These are phyloP conservation scores for Cantharis lateralis DNA, from an alignment of 2,888 invertebrate genomes.

Conservation along the genomic window DNA sequence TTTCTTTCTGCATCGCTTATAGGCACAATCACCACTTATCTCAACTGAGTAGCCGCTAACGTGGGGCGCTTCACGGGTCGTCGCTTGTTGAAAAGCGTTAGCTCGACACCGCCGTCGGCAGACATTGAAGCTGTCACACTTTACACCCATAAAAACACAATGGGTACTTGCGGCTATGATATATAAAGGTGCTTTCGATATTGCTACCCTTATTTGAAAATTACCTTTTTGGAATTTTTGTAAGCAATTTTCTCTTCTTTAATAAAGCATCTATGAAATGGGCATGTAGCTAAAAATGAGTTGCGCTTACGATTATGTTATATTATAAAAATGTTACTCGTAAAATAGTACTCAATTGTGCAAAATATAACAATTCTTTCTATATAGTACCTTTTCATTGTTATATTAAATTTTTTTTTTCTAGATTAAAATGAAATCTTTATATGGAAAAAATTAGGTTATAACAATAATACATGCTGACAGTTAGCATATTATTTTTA, in stretches of 20 bases:
- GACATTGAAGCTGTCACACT: constrained; percentile 27
- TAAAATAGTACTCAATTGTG: background rate
- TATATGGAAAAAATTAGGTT: too few relatives aligned
- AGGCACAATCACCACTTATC: constrained; percentile 37
- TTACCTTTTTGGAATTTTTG: background rate
- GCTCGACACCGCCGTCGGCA: constrained; percentile 26
- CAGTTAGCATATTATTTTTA: too few relatives aligned
- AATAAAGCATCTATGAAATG: background rate
- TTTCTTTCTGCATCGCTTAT: constrained; percentile 37
- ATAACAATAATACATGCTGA: too few relatives aligned
- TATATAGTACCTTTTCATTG: background rate
- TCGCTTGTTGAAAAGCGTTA: constrained; percentile 23
- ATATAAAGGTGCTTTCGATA: background rate
- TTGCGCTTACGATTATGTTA: background rate
- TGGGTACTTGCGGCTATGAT: constrained; percentile 4
- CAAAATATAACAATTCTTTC: background rate
- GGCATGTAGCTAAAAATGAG: background rate
- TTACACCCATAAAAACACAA: constrained; percentile 26
- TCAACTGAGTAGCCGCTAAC: constrained; percentile 37
- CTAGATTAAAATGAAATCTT: background rate
- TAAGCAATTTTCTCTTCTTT: background rate
- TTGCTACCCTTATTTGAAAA: background rate
- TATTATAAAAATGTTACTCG: background rate
- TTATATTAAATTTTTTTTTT: background rate
- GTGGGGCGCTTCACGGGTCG: constrained; percentile 33